Base-by-base conservation (phyloP, 2,113 vertebrate species). In the Microtus richardsoni region DNA sequence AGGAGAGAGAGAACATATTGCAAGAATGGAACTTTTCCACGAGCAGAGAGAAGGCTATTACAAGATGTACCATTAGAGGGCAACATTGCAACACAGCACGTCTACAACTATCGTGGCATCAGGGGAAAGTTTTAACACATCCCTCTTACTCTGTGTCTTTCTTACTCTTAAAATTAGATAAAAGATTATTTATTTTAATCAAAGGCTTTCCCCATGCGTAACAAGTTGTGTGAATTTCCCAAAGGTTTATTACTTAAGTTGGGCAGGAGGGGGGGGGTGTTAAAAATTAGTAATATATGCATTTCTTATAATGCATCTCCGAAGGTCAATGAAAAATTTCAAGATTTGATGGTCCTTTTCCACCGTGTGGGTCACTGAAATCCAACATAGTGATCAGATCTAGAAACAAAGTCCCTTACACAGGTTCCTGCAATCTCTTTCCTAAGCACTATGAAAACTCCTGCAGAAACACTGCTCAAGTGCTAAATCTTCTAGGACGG, bases 21-120 rank as follows among this genome's bases (percentile, higher is more conserved):
- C 1, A 8, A 33, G 64, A 36, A n/a, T 49, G 62, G 22, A 39
- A 47, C 26, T 62, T 44, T 75, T 75, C 13, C 4, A 30, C 0
- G 44, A 24, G 9, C 13, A 1, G 39, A 54, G 24, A 90, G 88
- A 54, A 33, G 24, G 16, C 49, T n/a, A 85, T 77, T 62, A 62
- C 83, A 75, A 62, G 6, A 7, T 88, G 1, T 41, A 4, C 95
- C 97, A 97, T 90, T 39, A 96, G 97, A 93, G 90, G 95, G 89
- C 4, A 24, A 80, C 89, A 91, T 89, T 88, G 77, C 68, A 95
- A 82, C 80, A 92, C 10, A 68, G 5, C n/a, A 36, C 7, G 68
- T 33, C 10, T 92, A 41, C 49, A 86, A 66, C 62, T 4, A 74
- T 0, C 4, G 26, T 44, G 4, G 2, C 13, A 52, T 52, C 41